Percentiles rank a stretch among this genome's conserved stretches.
Evolutionary conservation across 2,888 invertebrate species (phyloP).

Genomic region (Aelia acuminata): DNA sequence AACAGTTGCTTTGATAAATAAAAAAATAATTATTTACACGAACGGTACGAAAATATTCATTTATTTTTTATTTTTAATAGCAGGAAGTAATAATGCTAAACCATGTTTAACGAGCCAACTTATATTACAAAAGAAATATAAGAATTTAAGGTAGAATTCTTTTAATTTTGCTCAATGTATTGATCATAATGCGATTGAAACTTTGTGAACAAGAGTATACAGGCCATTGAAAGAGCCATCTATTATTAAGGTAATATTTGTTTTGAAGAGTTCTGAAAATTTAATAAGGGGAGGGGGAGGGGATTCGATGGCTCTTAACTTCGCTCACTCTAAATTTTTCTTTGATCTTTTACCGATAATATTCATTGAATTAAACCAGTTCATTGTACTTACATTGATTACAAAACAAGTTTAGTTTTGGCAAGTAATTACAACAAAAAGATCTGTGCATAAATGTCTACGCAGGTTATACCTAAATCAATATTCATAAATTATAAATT

Average conservation of each 20-base stretch:
- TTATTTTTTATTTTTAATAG: too few relatives aligned
- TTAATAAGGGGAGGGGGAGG: background rate
- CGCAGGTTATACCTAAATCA: too few relatives aligned
- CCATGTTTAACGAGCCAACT: background rate
- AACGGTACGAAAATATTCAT: too few relatives aligned
- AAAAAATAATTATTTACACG: too few relatives aligned
- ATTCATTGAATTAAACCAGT: background rate
- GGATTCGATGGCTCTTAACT: background rate
- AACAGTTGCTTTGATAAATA: too few relatives aligned
- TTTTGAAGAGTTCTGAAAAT: constrained; percentile 16
- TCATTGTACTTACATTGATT: background rate
- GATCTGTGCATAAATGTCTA: too few relatives aligned
- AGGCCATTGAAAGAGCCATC: background rate
- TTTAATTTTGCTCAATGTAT: background rate
- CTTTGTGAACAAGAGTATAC: background rate
- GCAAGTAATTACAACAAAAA: too few relatives aligned
- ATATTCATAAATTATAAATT: too few relatives aligned
- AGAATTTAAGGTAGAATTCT: background rate
- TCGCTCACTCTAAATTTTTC: background rate
- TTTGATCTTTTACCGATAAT: constrained; percentile 4
- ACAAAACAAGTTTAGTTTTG: background rate
- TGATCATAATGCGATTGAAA: background rate
- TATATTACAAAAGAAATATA: background rate
- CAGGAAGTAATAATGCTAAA: too few relatives aligned
- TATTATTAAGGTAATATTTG: background rate